phyloP scores from a whole-genome alignment of 2,797 vertebrate species.

The Nyctibius grandis region DNA sequence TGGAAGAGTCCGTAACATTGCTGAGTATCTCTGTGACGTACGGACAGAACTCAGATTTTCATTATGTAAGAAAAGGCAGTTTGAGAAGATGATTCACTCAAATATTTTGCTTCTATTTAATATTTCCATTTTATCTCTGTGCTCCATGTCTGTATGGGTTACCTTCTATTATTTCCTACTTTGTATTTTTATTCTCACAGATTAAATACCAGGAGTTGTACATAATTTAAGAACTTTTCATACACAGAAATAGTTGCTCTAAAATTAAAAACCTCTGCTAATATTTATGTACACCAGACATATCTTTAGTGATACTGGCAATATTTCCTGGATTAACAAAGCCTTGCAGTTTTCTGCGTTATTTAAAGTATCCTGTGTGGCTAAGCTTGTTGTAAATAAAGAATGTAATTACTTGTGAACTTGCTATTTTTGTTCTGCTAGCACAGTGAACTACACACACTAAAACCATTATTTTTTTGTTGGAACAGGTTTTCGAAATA shows the following conservation, averaged over 20 bases:
- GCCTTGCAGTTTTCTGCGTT: background rate
- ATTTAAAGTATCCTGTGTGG: background rate
- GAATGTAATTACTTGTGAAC: background rate
- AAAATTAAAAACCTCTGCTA: constrained; percentile 9
- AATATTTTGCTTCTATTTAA: background rate
- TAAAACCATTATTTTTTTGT: background rate
- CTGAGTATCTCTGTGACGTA: background rate
- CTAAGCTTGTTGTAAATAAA: background rate
- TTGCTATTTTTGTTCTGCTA: background rate
- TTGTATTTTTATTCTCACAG: background rate
- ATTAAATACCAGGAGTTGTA: background rate
- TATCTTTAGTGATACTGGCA: background rate
- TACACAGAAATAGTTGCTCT: constrained; percentile 66
- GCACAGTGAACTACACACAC: background rate
- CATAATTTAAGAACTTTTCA: constrained; percentile 86
- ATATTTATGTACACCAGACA: background rate
- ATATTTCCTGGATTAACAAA: background rate
- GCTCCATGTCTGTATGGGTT: background rate
- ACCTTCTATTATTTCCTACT: background rate
- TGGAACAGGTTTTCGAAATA: background rate
- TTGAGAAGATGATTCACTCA: background rate
- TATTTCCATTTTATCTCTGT: background rate
- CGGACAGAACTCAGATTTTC: background rate
- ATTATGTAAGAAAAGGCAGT: background rate
- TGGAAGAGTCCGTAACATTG: background rate